Conservation (phyloP, 2,888 invertebrate species). For the Sylvicola fuscatus region DNA sequence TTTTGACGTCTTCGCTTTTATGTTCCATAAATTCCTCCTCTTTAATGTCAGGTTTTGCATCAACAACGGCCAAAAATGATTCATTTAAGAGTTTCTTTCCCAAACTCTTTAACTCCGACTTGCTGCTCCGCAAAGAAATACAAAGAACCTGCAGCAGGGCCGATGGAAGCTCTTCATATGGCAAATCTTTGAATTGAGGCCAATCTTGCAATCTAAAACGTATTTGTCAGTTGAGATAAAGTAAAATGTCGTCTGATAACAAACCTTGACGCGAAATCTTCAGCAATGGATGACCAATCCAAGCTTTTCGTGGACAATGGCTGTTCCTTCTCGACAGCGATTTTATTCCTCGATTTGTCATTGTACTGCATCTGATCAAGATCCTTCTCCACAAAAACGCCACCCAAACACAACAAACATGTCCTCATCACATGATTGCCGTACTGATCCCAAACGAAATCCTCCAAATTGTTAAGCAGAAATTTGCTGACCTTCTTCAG, state of each 20-base stretch:
- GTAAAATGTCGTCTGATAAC: no score
- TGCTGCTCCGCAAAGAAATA: constrained; percentile 34
- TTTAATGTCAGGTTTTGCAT: constrained; percentile 11
- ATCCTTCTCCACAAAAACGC: constrained; percentile 33
- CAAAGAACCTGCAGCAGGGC: constrained; percentile 42
- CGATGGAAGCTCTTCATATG: constrained; percentile 46
- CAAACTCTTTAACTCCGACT: constrained; percentile 37
- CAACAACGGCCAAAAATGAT: constrained; percentile 16
- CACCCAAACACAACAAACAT: constrained; percentile 45
- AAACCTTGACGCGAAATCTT: constrained; percentile 33
- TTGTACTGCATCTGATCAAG: constrained; percentile 15
- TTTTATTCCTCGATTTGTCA: constrained; percentile 18
- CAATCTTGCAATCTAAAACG: constrained; percentile 35
- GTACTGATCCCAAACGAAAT: constrained; percentile 57
- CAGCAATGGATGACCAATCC: constrained; percentile 37
- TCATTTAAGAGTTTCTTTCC: constrained; percentile 39
- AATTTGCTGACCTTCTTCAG: constrained; percentile 52
- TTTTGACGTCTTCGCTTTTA: constrained; percentile 12
- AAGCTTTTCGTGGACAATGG: constrained; percentile 29
- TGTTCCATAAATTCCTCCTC: constrained; percentile 15
- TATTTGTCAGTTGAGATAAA: constrained; percentile 8
- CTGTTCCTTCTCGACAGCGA: constrained; percentile 14
- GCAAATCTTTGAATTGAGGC: constrained; percentile 60
- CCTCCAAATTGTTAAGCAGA: constrained; percentile 64
- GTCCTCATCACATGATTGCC: constrained; percentile 59